Evolutionary conservation across 1,140 invertebrate genomes (phyloP).

Genomic region (Sitobion miscanthi): DNA sequence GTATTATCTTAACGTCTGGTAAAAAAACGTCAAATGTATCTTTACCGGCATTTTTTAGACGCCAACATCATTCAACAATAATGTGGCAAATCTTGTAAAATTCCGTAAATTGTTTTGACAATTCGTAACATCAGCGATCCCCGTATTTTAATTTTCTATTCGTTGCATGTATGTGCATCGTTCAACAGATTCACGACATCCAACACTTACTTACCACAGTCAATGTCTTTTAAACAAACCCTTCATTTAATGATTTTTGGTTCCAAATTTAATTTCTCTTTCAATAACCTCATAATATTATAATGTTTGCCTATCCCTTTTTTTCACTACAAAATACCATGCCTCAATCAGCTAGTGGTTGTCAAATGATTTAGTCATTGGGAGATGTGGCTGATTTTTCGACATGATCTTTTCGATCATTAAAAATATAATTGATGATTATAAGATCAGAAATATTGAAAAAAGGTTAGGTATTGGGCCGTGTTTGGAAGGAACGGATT

Average conservation of each 20-base stretch:
- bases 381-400: too few relatives aligned
- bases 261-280: not conserved
- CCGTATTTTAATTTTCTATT: not conserved
- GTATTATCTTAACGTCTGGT: not conserved
- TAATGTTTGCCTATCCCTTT: not conserved
- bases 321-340: not conserved
- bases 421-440: too few relatives aligned
- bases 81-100: not conserved
- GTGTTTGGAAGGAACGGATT: too few relatives aligned
- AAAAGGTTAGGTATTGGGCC: too few relatives aligned
- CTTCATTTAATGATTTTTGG: not conserved
- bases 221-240: not conserved
- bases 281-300: not conserved
- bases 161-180: not conserved
- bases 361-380: too few relatives aligned
- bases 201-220: not conserved
- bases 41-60: not conserved
- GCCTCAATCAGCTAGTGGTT: not conserved
- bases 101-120: not conserved
- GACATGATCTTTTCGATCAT: too few relatives aligned
- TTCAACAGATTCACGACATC: not conserved
- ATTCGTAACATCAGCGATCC: not conserved
- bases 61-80: not conserved
- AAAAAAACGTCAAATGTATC: not conserved
- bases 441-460: too few relatives aligned